phyloP scores from a whole-genome alignment of 1,140 invertebrate species.

The Heliconius eleuchia region DNA sequence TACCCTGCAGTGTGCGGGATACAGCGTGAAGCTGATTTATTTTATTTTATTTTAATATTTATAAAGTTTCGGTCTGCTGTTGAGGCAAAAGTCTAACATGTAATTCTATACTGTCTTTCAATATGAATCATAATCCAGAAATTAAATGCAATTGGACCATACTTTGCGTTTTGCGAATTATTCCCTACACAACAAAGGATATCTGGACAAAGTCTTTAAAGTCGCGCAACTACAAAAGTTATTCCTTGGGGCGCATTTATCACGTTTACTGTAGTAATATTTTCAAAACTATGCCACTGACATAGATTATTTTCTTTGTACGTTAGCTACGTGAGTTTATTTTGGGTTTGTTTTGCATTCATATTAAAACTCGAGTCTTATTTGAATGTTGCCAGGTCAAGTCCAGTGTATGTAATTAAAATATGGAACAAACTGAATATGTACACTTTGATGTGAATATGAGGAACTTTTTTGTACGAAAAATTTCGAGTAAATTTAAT shows the following conservation, averaged over 20 bases:
- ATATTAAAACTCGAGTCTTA: conserved; percentile 43
- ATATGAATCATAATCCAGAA: not conserved
- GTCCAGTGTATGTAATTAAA: conserved; percentile 17
- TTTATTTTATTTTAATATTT: too few relatives aligned
- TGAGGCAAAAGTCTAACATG: too few relatives aligned
- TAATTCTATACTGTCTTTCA: not conserved
- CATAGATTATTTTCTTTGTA: conserved; percentile 68
- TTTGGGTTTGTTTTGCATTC: conserved; percentile 49
- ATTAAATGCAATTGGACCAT: conserved; percentile 34
- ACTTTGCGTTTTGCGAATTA: conserved; percentile 32
- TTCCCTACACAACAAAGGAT: conserved; percentile 45
- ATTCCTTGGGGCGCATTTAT: conserved; percentile 57
- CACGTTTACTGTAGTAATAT: conserved; percentile 66
- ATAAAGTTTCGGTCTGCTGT: too few relatives aligned
- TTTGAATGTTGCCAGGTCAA: conserved; percentile 30
- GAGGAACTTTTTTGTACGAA: not conserved
- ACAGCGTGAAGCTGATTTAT: too few relatives aligned
- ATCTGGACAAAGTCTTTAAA: conserved; percentile 57
- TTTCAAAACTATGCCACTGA: conserved; percentile 65
- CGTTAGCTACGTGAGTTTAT: conserved; percentile 52
- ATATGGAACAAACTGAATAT: conserved; percentile 17
- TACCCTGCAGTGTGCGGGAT: too few relatives aligned
- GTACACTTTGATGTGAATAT: conserved; percentile 1
- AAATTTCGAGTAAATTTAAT: not conserved
- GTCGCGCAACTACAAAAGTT: conserved; percentile 59